A percentile compares a stretch with the other conserved stretches of the same genome.
These are phyloP conservation scores for Myioborus melanocephalus DNA, from an alignment of 2,797 vertebrate genomes.

Conservation along the genomic window DNA sequence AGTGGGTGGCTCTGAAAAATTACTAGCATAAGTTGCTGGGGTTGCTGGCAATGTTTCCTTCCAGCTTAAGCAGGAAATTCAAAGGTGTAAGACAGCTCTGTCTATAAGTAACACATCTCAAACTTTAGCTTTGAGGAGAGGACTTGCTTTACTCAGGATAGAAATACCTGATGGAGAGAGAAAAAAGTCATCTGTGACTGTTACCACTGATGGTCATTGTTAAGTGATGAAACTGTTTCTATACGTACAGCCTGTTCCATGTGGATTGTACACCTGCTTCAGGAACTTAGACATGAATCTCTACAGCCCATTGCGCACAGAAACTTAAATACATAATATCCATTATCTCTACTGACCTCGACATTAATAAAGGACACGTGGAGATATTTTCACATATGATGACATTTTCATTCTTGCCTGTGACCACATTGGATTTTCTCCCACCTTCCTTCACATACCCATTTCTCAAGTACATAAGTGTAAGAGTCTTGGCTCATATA, in stretches of 20 bases:
- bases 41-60: background rate
- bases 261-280: background rate
- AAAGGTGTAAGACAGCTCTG: background rate
- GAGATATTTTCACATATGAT: background rate
- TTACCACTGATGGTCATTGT: background rate
- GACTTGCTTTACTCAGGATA: background rate
- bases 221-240: background rate
- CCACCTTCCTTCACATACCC: background rate
- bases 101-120: background rate
- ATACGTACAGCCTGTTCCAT: background rate
- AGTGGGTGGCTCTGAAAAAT: slow-evolving; percentile 3
- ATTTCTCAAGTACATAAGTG: background rate
- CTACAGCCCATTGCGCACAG: background rate
- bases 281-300: background rate
- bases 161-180: background rate
- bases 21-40: background rate
- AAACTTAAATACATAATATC: background rate
- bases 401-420: background rate
- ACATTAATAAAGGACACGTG: background rate
- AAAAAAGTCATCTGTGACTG: background rate
- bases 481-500: background rate
- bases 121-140: background rate
- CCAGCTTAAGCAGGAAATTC: background rate
- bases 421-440: background rate
- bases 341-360: background rate